Evolutionary conservation across 2,113 vertebrate species (phyloP).

Genomic region (Suncus etruscus): DNA sequence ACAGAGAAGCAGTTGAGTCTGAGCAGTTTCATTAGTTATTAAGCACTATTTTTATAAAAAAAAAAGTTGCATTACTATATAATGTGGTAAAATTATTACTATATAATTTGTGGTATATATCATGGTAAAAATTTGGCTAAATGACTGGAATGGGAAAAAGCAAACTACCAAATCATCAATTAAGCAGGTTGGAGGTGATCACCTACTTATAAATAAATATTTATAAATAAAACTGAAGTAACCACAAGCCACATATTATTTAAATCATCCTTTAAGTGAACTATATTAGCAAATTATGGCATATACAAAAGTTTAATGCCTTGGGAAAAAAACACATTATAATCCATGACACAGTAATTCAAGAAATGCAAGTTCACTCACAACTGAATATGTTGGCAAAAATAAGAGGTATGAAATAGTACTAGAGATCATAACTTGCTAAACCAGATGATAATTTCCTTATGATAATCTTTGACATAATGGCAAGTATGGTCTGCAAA

Average conservation of each 20-base stretch:
- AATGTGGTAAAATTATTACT: neutral
- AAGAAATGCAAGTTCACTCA: constrained; percentile 22
- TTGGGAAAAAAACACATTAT: neutral
- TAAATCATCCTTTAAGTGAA: neutral
- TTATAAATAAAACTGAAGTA: neutral
- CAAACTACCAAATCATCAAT: neutral
- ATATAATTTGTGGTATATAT: too few relatives aligned
- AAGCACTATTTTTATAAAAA: constrained; percentile 26
- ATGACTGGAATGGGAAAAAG: constrained; percentile 11
- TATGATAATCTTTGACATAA: constrained; percentile 4
- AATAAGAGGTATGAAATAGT: constrained; percentile 32
- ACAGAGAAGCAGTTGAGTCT: constrained; percentile 5
- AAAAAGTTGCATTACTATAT: constrained; percentile 8
- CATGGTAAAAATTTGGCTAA: constrained; percentile 31
- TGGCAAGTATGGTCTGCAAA: neutral
- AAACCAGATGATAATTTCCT: constrained; percentile 46
- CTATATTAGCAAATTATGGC: constrained; percentile 5
- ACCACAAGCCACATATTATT: neutral
- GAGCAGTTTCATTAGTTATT: constrained; percentile 12
- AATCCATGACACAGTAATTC: neutral
- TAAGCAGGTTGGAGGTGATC: neutral
- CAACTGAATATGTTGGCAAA: neutral
- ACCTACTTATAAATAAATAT: neutral
- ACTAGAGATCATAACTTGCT: neutral
- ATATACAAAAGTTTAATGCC: constrained; percentile 15